phyloP scores from a whole-genome alignment of 2,113 vertebrate species.

The Promerops cafer region DNA sequence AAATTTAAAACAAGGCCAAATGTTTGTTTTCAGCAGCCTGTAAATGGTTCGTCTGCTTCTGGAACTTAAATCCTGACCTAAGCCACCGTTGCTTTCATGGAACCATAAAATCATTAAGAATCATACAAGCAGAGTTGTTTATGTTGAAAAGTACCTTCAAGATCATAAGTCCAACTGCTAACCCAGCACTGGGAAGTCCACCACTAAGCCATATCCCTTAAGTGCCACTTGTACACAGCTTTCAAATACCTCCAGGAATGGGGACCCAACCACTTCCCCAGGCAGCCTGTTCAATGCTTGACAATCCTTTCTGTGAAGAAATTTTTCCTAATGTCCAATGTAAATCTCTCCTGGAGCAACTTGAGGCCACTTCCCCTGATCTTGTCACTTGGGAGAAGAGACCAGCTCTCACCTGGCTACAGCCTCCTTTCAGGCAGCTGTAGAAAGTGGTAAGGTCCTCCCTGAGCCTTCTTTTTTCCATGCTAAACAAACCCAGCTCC shows the following conservation, averaged over 20 bases:
- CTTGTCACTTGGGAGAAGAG: background rate
- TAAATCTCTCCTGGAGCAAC: background rate
- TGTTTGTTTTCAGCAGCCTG: background rate
- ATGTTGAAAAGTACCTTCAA: background rate
- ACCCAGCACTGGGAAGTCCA: background rate
- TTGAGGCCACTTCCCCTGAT: background rate
- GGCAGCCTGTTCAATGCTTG: background rate
- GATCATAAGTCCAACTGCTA: background rate
- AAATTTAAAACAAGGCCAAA: background rate
- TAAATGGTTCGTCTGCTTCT: background rate
- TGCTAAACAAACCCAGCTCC: background rate
- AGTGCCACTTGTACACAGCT: background rate
- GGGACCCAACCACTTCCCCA: background rate
- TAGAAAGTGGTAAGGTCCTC: rapidly evolving
- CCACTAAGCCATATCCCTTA: background rate
- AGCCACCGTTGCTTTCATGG: background rate
- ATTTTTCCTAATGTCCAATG: background rate
- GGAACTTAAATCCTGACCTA: background rate
- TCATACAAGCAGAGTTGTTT: background rate
- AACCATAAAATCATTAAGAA: background rate
- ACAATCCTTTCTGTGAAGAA: background rate
- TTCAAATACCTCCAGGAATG: background rate
- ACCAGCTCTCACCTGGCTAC: rapidly evolving
- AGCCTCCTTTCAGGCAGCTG: background rate
- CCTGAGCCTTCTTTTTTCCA: background rate